These are phyloP conservation scores for mouse (Mus musculus) DNA, from an alignment of 2,113 vertebrate genomes.

Conservation along the genomic window DNA sequence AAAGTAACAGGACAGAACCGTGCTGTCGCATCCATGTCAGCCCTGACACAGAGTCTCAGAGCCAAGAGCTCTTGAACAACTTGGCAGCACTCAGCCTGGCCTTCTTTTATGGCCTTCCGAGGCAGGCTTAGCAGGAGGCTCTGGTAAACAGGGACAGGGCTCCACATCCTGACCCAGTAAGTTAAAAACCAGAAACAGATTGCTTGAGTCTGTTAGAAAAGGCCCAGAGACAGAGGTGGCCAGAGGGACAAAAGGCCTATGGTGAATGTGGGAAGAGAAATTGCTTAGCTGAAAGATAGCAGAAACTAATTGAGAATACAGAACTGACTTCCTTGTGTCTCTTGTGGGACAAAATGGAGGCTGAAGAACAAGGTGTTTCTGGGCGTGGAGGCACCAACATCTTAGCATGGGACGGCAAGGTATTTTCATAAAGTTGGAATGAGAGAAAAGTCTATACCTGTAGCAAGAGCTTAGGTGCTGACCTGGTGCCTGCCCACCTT, in stretches of 20 bases:
- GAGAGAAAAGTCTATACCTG: not conserved
- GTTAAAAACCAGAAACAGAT: constrained; percentile 38
- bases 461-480: no score
- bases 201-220: not conserved
- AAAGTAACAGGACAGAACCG: rapidly evolving
- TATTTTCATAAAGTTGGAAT: not conserved
- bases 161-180: not conserved
- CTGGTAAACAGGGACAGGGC: not conserved
- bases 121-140: not conserved
- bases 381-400: not conserved
- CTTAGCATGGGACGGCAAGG: not conserved
- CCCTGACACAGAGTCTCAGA: not conserved
- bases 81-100: not conserved
- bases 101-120: not conserved
- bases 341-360: not conserved
- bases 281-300: not conserved
- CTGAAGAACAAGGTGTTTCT: rapidly evolving
- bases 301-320: not conserved
- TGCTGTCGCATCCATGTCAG: not conserved
- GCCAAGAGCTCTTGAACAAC: not conserved
- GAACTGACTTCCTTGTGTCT: not conserved
- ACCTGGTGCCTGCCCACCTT: not conserved
- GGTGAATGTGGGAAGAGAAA: rapidly evolving
- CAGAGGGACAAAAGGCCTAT: rapidly evolving
- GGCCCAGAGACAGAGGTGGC: not conserved